Base-by-base conservation (phyloP, 2,888 invertebrate species). In the Sipunculus nudus region DNA sequence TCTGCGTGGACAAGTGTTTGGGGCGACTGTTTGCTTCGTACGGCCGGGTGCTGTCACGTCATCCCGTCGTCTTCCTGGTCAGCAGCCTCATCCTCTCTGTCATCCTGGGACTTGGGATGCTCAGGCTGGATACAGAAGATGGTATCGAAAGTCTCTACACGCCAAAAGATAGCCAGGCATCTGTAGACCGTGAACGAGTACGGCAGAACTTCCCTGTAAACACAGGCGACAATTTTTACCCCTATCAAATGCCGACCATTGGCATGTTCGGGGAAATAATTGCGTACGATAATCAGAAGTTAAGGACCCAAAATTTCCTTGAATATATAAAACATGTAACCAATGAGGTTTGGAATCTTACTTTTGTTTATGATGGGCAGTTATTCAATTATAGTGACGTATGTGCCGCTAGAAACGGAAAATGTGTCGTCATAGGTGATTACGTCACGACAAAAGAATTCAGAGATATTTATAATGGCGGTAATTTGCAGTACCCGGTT, bases 151-250 rank as follows among this genome's bases (percentile, higher is more conserved):
- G 59, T 6, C 63, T 77, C 2, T 74, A 75, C 53, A 68, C 74
- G 5, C 76, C 77, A 2, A 68, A 67, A 16, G 71, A 68, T 39
- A 74, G 75, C 54, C 71, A 67, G 23, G 72, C 77, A 3, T 48
- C 56, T 16, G 59, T 64, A 39, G 75, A 78, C 39, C 64, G 65
- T 39, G 52, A 26, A 1, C 23, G 39, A 23, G 49, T 70, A 1
- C 6, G 16, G 4, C 2, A 21, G 5, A 55, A 64, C 13, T 68
- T 68, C 35, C 59, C 62, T 3, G 62, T 65, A 31, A 8, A 19
- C 6, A 49, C 43, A 1, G 53, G 35, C 35, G 40, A 43, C 3
- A 49, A 35, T 21, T 65, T 59, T 39, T 55, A 59, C 45, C 25
- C 16, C 5, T 59, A 59, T 45, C 67, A 67, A 32, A 48, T 32